Evolutionary conservation across 2,113 vertebrate species (phyloP).

Genomic region (Grammatotria lemairii): DNA sequence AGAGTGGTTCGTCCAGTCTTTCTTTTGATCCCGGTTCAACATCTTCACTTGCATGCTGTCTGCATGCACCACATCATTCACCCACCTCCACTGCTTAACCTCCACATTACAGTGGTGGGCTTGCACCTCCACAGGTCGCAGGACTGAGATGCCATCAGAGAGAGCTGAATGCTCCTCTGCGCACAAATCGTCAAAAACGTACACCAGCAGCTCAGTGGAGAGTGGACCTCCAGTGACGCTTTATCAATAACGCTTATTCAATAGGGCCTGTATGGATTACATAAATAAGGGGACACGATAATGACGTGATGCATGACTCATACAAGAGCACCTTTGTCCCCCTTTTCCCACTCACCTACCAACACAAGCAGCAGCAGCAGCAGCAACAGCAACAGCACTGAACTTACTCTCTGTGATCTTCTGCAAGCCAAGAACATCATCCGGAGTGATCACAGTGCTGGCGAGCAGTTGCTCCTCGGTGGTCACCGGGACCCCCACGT

Average conservation of each 20-base stretch:
- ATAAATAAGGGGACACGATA: constrained; percentile 8
- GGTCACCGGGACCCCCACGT: constrained; percentile 69
- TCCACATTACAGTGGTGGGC: not conserved
- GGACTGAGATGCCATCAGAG: not conserved
- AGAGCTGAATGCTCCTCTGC: not conserved
- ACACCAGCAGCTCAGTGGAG: not conserved
- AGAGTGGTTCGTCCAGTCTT: not conserved
- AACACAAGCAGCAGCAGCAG: not conserved
- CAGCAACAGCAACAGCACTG: not conserved
- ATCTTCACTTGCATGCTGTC: not conserved
- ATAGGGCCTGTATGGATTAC: constrained; percentile 18
- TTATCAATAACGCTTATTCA: not conserved
- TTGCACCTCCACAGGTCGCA: not conserved
- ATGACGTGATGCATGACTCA: constrained; percentile 34
- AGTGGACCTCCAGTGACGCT: not conserved
- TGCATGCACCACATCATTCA: not conserved
- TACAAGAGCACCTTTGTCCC: not conserved
- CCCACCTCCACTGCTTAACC: not conserved
- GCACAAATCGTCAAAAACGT: not conserved
- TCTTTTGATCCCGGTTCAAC: not conserved
- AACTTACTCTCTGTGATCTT: constrained; percentile 92
- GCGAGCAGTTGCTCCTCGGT: constrained; percentile 75
- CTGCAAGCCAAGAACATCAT: constrained; percentile 88
- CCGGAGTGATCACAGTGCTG: constrained; percentile 76
- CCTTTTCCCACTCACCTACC: not conserved